Evolutionary conservation across 1,140 invertebrate species (phyloP).

Genomic region (Alviniconcha marisindica): DNA sequence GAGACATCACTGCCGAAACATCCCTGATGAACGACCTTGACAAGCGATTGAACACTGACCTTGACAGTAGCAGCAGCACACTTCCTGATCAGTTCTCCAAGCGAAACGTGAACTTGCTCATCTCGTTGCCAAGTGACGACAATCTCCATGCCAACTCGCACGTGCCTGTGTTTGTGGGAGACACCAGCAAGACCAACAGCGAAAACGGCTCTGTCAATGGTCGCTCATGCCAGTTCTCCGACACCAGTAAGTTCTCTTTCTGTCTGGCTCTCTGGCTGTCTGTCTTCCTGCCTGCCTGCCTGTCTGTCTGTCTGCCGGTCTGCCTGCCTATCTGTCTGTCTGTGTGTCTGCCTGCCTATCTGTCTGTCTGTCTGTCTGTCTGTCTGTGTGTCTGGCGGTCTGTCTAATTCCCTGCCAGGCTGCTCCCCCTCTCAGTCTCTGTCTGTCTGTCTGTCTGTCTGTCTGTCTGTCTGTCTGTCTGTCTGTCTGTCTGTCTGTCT

Average conservation of each 20-base stretch:
- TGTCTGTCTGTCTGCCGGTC: too few species aligned
- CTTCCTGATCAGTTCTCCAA: constrained; percentile 59
- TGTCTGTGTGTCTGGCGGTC: too few species aligned
- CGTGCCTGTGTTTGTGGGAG: constrained; percentile 56
- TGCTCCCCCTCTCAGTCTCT: too few species aligned
- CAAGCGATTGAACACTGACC: constrained; percentile 67
- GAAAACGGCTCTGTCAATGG: constrained; percentile 64
- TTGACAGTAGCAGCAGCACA: constrained; percentile 58
- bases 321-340: too few species aligned
- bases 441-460: too few species aligned
- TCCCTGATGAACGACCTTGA: constrained; percentile 74
- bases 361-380: too few species aligned
- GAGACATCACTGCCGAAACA: constrained; percentile 73
- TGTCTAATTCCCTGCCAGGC: too few species aligned
- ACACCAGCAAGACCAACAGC: constrained; percentile 65
- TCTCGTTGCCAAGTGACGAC: constrained; percentile 66
- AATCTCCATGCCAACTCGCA: constrained; percentile 62
- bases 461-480: too few species aligned
- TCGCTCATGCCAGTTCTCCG: constrained; percentile 14
- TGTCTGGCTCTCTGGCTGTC: too few species aligned
- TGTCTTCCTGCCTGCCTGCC: too few species aligned
- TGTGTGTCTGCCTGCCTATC: too few species aligned
- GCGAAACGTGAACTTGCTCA: constrained; percentile 66
- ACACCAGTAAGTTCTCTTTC: not conserved
- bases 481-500: too few species aligned